Conservation (phyloP, 2,797 vertebrate genomes). For the Novumbra hubbsi region DNA sequence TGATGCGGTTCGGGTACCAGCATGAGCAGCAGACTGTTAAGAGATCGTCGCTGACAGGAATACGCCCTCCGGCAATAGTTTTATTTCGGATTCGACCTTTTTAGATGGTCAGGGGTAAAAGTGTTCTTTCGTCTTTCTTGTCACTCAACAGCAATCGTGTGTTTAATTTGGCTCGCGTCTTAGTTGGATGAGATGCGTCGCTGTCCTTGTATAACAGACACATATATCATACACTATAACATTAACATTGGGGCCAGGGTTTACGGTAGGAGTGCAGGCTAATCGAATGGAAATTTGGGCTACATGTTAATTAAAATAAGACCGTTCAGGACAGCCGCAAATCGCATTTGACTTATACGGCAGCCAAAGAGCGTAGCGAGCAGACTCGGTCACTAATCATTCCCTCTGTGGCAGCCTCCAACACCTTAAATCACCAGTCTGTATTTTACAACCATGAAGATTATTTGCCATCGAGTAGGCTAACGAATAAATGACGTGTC, state of each 20-base stretch:
- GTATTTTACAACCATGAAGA: constrained; percentile 58
- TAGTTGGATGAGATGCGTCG: constrained; percentile 18
- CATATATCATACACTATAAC: constrained; percentile 3
- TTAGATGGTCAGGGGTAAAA: constrained; percentile 4
- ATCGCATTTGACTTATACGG: not conserved
- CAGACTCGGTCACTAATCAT: constrained; percentile 43
- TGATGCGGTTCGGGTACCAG: constrained; percentile 16
- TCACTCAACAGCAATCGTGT: constrained; percentile 12
- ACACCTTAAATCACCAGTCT: constrained; percentile 61
- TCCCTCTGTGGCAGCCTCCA: constrained; percentile 49
- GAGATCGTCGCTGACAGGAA: not conserved
- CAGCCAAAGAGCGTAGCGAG: not conserved
- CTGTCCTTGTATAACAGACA: constrained; percentile 32
- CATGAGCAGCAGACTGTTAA: constrained; percentile 1
- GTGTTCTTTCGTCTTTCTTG: not conserved
- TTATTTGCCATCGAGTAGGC: constrained; percentile 35
- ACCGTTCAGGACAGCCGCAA: not conserved
- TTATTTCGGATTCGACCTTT: constrained; percentile 12
- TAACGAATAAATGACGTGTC: constrained; percentile 56
- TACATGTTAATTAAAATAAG: constrained; percentile 12
- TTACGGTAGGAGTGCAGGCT: not conserved
- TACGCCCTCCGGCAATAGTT: constrained; percentile 12
- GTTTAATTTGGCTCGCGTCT: constrained; percentile 5
- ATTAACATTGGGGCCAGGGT: not conserved
- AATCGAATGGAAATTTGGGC: not conserved